Base-by-base conservation (phyloP, 2,797 vertebrate species). In the Myoxocephalus aenaeus region DNA sequence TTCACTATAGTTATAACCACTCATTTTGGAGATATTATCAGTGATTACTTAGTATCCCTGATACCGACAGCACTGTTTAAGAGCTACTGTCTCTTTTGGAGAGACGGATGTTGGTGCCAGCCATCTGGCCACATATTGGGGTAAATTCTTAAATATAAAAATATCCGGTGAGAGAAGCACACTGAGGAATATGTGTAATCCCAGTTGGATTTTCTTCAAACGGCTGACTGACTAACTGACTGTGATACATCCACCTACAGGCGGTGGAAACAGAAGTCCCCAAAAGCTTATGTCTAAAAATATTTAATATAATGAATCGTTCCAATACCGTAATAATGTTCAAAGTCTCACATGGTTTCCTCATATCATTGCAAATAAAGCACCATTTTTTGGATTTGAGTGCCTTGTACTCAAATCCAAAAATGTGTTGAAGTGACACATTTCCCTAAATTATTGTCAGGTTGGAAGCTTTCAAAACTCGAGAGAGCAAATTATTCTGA, bases 341-440 rank as follows among this genome's bases (percentile, higher is more conserved):
- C 42, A 46, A 17, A 58, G 18, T 62, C 14, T 70, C 50, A 68
- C 50, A 64, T 22, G 22, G 29, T 81, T 84, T 75, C 29, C 7
- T 76, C 53, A 42, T 20, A 15, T 65, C 42, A 61, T 42, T 62
- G 48, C 29, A 72, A 46, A 76, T 1, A 48, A 65, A 57, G 20
- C 54, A 5, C 34, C 0, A 50, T 67, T 70, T 79, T 70, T 65
- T 54, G 67, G 44, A 79, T 59, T 76, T n/a, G 69, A 84, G 58
- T 71, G 51, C 70, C 70, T 81, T 77, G 12, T 65, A 51, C 77
- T 81, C 25, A n/a, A n/a, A n/a, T n/a, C n/a, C n/a, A n/a, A n/a
- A n/a, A n/a, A n/a, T n/a, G n/a, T n/a, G n/a, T 82, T 82, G 34
- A 75, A 81, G 68, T 73, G 25, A 79, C 22, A 62, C 20, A 51